Conservation (phyloP, 2,888 invertebrate genomes). For the Mamestra brassicae region DNA sequence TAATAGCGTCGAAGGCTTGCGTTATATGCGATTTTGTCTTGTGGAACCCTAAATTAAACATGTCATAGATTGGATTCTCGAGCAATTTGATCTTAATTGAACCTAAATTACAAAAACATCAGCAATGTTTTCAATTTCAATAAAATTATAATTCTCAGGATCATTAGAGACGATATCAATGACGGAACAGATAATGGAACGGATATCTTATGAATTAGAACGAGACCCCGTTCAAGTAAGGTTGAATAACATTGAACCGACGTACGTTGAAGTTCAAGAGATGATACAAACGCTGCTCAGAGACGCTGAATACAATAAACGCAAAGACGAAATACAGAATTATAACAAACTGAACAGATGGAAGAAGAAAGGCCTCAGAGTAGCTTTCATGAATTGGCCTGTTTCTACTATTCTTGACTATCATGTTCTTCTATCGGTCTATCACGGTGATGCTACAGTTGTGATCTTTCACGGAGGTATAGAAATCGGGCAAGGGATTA, state of each 20-base stretch:
- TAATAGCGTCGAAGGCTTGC: background rate
- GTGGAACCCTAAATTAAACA: background rate
- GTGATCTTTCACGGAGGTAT: constrained; percentile 93
- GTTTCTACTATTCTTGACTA: constrained; percentile 88
- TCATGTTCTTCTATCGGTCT: constrained; percentile 92
- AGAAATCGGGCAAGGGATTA: constrained; percentile 95
- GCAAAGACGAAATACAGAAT: constrained; percentile 88
- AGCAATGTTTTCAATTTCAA: background rate
- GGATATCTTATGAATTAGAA: constrained; percentile 89
- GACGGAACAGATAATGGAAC: constrained; percentile 92
- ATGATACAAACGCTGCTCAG: constrained; percentile 71
- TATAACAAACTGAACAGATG: constrained; percentile 94
- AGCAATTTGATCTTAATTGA: no score
- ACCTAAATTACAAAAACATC: background rate
- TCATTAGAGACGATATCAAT: constrained; percentile 92
- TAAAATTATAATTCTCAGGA: constrained; percentile 79
- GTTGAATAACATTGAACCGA: constrained; percentile 76
- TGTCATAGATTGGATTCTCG: background rate
- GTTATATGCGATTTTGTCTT: no score
- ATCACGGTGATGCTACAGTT: constrained; percentile 93
- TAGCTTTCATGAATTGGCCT: constrained; percentile 93
- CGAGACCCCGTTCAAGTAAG: constrained; percentile 91
- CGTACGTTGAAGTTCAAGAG: constrained; percentile 84
- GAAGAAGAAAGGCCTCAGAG: constrained; percentile 94
- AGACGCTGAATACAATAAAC: constrained; percentile 88